Base-by-base conservation (phyloP, 2,888 invertebrate genomes). In the Ecliptopera silaceata region DNA sequence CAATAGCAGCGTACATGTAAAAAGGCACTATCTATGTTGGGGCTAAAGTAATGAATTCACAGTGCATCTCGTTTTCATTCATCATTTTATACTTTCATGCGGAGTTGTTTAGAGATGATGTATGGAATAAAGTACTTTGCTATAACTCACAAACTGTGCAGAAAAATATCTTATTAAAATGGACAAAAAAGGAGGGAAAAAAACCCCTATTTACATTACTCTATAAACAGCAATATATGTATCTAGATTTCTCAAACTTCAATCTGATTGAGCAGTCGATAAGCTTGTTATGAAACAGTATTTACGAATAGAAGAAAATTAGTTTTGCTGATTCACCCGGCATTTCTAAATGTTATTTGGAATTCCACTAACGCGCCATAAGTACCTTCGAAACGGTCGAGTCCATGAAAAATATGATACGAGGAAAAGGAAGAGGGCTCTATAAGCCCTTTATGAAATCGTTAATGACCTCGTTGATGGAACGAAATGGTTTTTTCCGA, bases 401-500 rank as follows among this genome's bases (percentile, higher is more conserved):
- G 74, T 80, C 79, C 80, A 79, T 80, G 80, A 81, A 82, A 87
- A 88, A 85, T 87, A 84, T 84, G 81, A 82, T 79, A 81, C 71
- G 74, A 73, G 79, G 78, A 80, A 79, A 80, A 73, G 84, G 77
- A 85, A 82, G 77, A 77, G 79, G 73, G 78, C 75, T 75, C 81
- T 77, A 78, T 86, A 84, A 83, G 84, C 86, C 63, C 84, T 81
- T 86, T 86, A 87, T 86, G 84, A 83, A 86, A 86, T 84, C 82
- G 84, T 84, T 88, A 88, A 88, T 86, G 88, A 86, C 77, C 75
- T 71, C 65, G 77, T 75, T 80, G 83, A 85, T 84, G 79, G 81
- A 63, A 66, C 64, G 66, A 75, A 76, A 74, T 73, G 77, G 74
- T 74, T 79, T 77, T 81, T 82, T 79, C 66, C 66, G 72, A 75